Conservation (phyloP, 2,113 vertebrate genomes). For the Paedocypris sp. region DNA sequence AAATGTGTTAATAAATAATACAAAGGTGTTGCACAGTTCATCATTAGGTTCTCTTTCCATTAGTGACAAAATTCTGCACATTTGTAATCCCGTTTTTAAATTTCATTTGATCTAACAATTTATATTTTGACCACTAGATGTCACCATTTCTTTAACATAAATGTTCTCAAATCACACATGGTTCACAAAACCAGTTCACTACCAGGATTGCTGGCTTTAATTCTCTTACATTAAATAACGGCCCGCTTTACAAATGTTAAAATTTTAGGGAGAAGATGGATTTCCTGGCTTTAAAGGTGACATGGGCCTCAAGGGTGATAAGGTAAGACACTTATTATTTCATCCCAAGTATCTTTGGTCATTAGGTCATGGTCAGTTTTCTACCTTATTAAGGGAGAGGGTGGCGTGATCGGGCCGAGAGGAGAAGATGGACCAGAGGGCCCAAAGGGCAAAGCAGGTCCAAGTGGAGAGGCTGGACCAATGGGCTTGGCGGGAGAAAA, state of each 20-base stretch:
- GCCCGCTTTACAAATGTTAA: too few relatives aligned
- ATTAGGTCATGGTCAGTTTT: background rate
- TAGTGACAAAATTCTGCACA: too few relatives aligned
- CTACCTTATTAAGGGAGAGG: conserved; percentile 70
- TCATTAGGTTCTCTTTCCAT: too few relatives aligned
- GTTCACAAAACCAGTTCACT: too few relatives aligned
- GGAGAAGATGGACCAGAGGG: conserved; percentile 96
- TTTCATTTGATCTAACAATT: background rate
- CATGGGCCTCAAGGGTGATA: conserved; percentile 94
- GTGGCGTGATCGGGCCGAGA: conserved; percentile 70
- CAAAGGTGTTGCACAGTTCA: too few relatives aligned
- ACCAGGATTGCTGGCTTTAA: too few relatives aligned
- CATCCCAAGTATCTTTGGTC: background rate
- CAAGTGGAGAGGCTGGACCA: conserved; percentile 75
- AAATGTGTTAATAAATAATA: too few relatives aligned
- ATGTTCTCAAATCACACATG: too few relatives aligned
- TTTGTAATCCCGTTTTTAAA: background rate
- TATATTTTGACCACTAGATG: conserved; percentile 24
- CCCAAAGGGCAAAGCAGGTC: conserved; percentile 87
- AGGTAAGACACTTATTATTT: conserved; percentile 59
- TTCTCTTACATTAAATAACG: too few relatives aligned
- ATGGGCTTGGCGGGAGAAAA: conserved; percentile 85
- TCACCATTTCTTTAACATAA: too few relatives aligned
- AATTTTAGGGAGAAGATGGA: conserved; percentile 89
- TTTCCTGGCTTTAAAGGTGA: conserved; percentile 98